Evolutionary conservation across 2,888 invertebrate species (phyloP).

Genomic region (Rhodophaea formosa): DNA sequence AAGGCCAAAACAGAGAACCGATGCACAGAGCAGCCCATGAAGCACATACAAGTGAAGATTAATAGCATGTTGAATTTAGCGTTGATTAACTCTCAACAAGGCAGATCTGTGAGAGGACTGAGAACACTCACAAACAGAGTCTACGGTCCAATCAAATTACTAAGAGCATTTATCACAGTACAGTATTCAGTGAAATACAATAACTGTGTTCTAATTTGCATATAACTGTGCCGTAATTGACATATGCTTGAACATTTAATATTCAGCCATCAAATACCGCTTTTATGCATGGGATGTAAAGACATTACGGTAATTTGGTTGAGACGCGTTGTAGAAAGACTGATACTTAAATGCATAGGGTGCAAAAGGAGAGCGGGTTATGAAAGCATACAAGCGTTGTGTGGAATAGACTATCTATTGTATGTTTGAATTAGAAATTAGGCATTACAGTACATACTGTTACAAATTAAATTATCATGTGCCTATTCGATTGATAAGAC

Average conservation of each 20-base stretch:
- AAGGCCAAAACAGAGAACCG: conserved; percentile 59
- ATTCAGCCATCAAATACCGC: too few relatives aligned
- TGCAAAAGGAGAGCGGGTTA: conserved; percentile 38
- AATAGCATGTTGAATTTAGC: conserved; percentile 6
- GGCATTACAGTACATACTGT: conserved; percentile 49
- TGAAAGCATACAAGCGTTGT: conserved; percentile 29
- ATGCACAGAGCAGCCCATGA: conserved; percentile 68
- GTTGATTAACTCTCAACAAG: conserved; percentile 20
- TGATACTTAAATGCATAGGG: conserved; percentile 54
- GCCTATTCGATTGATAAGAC: conserved; percentile 38
- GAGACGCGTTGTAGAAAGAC: conserved; percentile 60
- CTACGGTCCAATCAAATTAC: conserved; percentile 37
- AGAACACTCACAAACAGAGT: conserved; percentile 29
- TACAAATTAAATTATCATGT: conserved; percentile 43
- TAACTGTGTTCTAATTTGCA: conserved; percentile 1
- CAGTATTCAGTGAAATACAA: conserved; percentile 26
- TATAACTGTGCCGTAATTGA: conserved; percentile 1
- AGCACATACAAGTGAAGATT: conserved; percentile 38
- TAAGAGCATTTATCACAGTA: neutral
- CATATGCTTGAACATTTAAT: neutral
- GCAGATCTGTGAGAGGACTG: conserved; percentile 42
- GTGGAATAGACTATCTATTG: conserved; percentile 40
- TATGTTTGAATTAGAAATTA: conserved; percentile 41
- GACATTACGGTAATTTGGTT: conserved; percentile 43
- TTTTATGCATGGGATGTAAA: too few relatives aligned